phyloP scores from a whole-genome alignment of 2,797 vertebrate species.

The Discoglossus pictus region DNA sequence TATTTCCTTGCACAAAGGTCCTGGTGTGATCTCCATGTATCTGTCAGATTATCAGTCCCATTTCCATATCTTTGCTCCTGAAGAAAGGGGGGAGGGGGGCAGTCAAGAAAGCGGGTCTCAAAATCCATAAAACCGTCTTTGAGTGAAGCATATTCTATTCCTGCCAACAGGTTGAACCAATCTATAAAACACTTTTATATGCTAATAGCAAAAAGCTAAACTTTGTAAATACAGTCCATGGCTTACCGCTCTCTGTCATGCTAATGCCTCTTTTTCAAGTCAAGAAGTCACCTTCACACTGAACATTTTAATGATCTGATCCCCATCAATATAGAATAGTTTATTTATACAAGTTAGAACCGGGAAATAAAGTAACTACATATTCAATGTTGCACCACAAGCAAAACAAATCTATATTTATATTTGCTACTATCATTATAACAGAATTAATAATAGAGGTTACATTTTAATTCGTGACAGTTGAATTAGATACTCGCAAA shows the following conservation, averaged over 20 bases:
- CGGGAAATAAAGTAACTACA: no score
- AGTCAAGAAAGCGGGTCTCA: no score
- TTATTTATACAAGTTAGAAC: no score
- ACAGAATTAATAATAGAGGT: no score
- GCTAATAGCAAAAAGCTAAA: slow-evolving; percentile 33
- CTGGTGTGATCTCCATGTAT: slow-evolving; percentile 20
- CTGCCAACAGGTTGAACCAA: slow-evolving; percentile 45
- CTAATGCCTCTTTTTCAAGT: not conserved
- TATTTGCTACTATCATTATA: no score
- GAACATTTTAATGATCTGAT: slow-evolving; percentile 2
- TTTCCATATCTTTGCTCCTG: slow-evolving; percentile 39
- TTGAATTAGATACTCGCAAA: no score
- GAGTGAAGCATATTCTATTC: slow-evolving; percentile 40
- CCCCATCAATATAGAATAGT: no score
- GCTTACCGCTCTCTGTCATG: not conserved
- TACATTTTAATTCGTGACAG: no score
- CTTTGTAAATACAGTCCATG: slow-evolving; percentile 17
- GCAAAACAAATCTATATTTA: no score
- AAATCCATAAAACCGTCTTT: slow-evolving; percentile 47
- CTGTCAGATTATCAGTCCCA: slow-evolving; percentile 37
- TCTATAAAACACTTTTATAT: slow-evolving; percentile 50
- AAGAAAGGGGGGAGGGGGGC: not conserved
- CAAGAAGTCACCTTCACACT: slow-evolving; percentile 15
- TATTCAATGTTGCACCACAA: no score
- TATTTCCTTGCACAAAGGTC: slow-evolving; percentile 37